phyloP scores from a whole-genome alignment of 2,797 vertebrate genomes.

The Chromobotia macracanthus region DNA sequence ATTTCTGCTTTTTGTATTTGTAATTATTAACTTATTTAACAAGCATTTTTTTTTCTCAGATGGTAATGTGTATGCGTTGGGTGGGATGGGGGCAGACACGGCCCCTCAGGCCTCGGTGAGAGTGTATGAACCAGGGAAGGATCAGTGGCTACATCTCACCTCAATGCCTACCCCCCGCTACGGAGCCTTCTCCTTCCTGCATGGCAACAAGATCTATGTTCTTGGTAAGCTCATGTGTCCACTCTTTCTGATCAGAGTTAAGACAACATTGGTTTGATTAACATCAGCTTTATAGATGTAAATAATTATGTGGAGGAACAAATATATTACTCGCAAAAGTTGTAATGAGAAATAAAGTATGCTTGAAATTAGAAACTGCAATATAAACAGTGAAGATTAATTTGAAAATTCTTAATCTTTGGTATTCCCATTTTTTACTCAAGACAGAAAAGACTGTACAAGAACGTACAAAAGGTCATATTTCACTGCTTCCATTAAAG shows the following conservation, averaged over 20 bases:
- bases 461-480: too few species aligned
- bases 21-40: slow-evolving; percentile 40
- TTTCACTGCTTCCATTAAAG: too few species aligned
- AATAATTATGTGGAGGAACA: neutral
- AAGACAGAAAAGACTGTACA: too few species aligned
- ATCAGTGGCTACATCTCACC: slow-evolving; percentile 88
- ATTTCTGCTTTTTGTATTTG: slow-evolving; percentile 18
- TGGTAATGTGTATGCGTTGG: slow-evolving; percentile 88
- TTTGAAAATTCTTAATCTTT: too few species aligned
- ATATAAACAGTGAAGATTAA: too few species aligned
- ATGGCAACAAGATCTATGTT: slow-evolving; percentile 90
- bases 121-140: slow-evolving; percentile 87
- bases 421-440: too few species aligned
- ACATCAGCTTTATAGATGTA: neutral
- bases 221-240: slow-evolving; percentile 81
- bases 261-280: neutral
- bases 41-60: slow-evolving; percentile 73
- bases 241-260: slow-evolving; percentile 15
- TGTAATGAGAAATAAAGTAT: too few species aligned
- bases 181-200: slow-evolving; percentile 86
- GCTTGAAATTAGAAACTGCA: too few species aligned
- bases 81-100: slow-evolving; percentile 93
- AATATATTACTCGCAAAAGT: neutral
- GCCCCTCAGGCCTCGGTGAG: slow-evolving; percentile 90
- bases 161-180: slow-evolving; percentile 97